Evolutionary conservation across 2,113 vertebrate species (phyloP), one percentile per base, ranked within the genome.

Genomic region (Brachyhypopomus gauderio): DNA sequence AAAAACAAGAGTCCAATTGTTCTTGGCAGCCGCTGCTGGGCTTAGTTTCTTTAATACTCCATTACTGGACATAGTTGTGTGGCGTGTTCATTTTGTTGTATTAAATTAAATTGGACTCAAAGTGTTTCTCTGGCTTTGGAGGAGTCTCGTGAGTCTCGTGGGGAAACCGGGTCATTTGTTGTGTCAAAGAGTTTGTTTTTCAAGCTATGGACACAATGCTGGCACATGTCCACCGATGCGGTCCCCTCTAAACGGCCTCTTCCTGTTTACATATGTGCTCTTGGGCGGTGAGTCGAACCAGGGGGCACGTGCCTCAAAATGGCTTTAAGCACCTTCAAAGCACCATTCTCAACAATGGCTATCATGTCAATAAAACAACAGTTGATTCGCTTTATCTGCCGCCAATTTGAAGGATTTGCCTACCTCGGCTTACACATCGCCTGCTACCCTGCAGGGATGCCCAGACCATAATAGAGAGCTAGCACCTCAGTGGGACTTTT

Each of bases 381-480:
- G 64, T 14, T 25, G 17, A n/a, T 80, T 77, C 22, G 5, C 45
- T 78, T 75, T 58, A 71, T 66, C 48, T 64, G 19, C 16, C 7
- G 22, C 36, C 34, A 52, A n/a, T 45, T 27, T 30, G 64, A 38
- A 19, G 27, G 36, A 38, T 27, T 71, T 76, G 81, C 17, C 22
- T 41, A 48, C 70, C 8, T 52, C 5, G 22, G 67, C 9, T 22
- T 60, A 67, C 20, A 38, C 23, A 71, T 78, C 72, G 77, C 85
- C 66, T 83, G 55, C 58, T 73, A 30, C 25, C 71, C 70, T 81
- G 62, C 23, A 36, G 56, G 48, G 19, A 80, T 80, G 20, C 58
- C 69, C 67, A 81, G 83, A 85, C 62, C 72, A 60, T 81, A 85
- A 77, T 38, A 86, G 82, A 83, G 78, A 80, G 58, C 71, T 67